Percentiles rank a stretch among this genome's conserved stretches.
Conservation (phyloP, 2,797 vertebrate species). For the Myotis findleyi region DNA sequence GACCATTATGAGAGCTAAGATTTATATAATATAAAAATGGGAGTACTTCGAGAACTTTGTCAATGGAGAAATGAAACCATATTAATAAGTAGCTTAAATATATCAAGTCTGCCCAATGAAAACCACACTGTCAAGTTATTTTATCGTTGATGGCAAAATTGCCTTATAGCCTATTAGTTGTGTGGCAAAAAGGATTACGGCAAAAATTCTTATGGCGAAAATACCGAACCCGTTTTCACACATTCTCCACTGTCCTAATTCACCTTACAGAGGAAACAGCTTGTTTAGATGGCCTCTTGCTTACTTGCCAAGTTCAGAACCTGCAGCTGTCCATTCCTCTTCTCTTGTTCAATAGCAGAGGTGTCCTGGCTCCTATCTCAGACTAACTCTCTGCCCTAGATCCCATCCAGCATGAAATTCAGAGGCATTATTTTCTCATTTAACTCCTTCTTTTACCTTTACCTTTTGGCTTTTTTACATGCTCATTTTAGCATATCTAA, state of each 20-base stretch:
- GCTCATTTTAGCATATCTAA: background rate
- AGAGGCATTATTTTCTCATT: background rate
- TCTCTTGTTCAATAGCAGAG: background rate
- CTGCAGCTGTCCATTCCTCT: background rate
- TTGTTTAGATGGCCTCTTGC: background rate
- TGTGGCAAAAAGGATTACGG: background rate
- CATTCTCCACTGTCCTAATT: background rate
- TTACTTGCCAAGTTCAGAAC: background rate
- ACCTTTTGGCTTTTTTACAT: background rate
- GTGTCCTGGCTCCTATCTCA: background rate
- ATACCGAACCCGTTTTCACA: background rate
- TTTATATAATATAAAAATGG: background rate
- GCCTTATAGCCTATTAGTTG: background rate
- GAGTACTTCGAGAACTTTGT: background rate
- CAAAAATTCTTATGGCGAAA: background rate
- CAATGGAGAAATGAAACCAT: background rate
- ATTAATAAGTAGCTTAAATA: background rate
- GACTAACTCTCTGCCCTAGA: background rate
- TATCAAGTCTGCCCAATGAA: background rate
- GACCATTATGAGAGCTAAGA: background rate
- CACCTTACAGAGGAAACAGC: background rate
- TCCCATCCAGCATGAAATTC: background rate
- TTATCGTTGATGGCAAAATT: background rate
- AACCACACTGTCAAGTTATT: background rate
- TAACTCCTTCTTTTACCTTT: background rate